Conservation (phyloP, 2,113 vertebrate genomes). For the Myrmecophaga tridactyla region DNA sequence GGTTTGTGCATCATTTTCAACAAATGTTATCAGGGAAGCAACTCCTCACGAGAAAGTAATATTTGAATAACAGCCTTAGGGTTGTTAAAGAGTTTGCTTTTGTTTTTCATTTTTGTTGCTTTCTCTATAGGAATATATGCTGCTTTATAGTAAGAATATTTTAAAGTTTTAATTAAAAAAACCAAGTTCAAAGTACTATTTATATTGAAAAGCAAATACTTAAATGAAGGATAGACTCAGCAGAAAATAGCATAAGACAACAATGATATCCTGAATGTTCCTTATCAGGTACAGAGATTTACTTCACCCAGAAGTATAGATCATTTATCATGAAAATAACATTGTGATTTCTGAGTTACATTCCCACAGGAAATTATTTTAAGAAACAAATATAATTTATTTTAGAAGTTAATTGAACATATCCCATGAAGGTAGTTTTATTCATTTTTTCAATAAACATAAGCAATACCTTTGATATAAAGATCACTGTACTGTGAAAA, state of each 20-base stretch:
- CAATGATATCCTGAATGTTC: not conserved
- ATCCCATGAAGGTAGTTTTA: slow-evolving; percentile 63
- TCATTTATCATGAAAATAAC: slow-evolving; percentile 62
- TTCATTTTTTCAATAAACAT: slow-evolving; percentile 71
- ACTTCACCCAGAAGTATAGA: not conserved
- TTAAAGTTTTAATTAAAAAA: not conserved
- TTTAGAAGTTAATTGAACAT: slow-evolving; percentile 78
- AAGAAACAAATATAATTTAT: slow-evolving; percentile 76
- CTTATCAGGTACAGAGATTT: not conserved
- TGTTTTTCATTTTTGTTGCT: not conserved
- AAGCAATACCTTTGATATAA: slow-evolving; percentile 76
- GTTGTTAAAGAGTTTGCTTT: not conserved
- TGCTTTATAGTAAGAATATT: not conserved
- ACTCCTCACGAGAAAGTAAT: not conserved
- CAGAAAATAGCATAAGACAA: not conserved
- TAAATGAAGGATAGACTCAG: not conserved
- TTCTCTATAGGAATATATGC: not conserved
- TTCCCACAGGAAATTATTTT: slow-evolving; percentile 74
- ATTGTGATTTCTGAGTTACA: slow-evolving; percentile 59
- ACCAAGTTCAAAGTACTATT: not conserved
- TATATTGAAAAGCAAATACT: slow-evolving; percentile 16
- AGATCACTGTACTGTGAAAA: slow-evolving; percentile 81
- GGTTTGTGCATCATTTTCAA: not conserved
- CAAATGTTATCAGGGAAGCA: not conserved
- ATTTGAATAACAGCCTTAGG: not conserved